A percentile compares a stretch with the other conserved stretches of the same genome.
phyloP scores from a whole-genome alignment of 2,888 invertebrate genomes.

The Lithophane ornitopus region DNA sequence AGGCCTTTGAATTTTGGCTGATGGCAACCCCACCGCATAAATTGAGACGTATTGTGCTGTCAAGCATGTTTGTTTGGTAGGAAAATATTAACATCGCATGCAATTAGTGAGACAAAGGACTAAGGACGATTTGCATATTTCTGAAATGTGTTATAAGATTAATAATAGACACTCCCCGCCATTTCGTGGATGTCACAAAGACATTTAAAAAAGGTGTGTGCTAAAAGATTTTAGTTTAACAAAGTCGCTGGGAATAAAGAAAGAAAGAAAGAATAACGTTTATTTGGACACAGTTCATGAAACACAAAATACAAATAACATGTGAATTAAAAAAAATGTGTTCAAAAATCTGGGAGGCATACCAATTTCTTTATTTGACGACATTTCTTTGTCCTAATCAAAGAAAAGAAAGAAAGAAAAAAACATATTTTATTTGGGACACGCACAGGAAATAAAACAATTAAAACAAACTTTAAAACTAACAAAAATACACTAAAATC shows the following conservation, averaged over 20 bases:
- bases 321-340: background rate
- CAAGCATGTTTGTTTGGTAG: conserved; percentile 64
- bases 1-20: conserved; percentile 66
- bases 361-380: background rate
- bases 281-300: too few species aligned
- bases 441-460: too few species aligned
- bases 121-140: conserved; percentile 68
- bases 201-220: conserved; percentile 2
- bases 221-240: background rate
- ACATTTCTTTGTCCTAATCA: background rate
- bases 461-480: too few species aligned
- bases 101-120: conserved; percentile 64
- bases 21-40: conserved; percentile 60
- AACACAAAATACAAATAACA: too few species aligned
- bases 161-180: background rate
- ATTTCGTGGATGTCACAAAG: background rate
- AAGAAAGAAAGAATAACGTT: too few species aligned
- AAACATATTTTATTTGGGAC: too few species aligned
- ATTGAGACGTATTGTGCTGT: conserved; percentile 70
- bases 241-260: too few species aligned
- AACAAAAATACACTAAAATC: background rate
- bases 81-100: conserved; percentile 67
- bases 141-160: conserved; percentile 29
- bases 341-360: background rate
- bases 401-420: too few species aligned